A percentile compares a stretch with the other conserved stretches of the same genome.
Conservation (phyloP, 2,113 vertebrate species). For the Aptenodytes forsteri region DNA sequence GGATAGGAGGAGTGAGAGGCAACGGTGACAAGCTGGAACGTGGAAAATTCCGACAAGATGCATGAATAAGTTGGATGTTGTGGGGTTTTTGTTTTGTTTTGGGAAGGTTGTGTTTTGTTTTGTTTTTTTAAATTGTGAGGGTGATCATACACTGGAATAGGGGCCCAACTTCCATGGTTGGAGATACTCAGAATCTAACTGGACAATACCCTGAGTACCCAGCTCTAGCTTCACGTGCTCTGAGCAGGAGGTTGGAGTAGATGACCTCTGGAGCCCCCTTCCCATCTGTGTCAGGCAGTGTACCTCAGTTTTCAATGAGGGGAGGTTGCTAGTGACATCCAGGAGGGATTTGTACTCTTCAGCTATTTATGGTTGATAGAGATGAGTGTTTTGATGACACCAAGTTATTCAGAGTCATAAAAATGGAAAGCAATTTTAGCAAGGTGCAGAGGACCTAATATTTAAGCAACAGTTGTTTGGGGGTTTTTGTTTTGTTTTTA, state of each 20-base stretch:
- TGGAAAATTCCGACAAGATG: not conserved
- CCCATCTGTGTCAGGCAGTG: not conserved
- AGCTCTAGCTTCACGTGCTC: not conserved
- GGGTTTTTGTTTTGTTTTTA: not conserved
- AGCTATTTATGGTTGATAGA: not conserved
- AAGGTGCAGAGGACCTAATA: not conserved
- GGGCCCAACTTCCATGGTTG: fast-evolving
- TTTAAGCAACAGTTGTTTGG: not conserved
- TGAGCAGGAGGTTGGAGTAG: not conserved
- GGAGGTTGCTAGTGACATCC: not conserved
- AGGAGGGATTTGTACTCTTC: not conserved
- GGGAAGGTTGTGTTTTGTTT: not conserved
- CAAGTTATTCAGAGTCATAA: not conserved
- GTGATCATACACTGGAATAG: not conserved
- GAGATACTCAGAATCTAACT: not conserved
- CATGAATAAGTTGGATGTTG: not conserved
- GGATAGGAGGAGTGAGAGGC: not conserved
- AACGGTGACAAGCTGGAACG: not conserved
- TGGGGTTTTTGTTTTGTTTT: not conserved
- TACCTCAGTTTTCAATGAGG: not conserved
- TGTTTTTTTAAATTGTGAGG: not conserved
- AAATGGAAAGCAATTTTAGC: not conserved
- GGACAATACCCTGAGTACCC: not conserved
- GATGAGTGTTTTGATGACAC: not conserved
- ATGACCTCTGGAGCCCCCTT: not conserved